A percentile compares a stretch with the other conserved stretches of the same genome.
These are phyloP conservation scores for Sebastes matsubarae DNA, from an alignment of 2,797 vertebrate species.

Conservation along the genomic window DNA sequence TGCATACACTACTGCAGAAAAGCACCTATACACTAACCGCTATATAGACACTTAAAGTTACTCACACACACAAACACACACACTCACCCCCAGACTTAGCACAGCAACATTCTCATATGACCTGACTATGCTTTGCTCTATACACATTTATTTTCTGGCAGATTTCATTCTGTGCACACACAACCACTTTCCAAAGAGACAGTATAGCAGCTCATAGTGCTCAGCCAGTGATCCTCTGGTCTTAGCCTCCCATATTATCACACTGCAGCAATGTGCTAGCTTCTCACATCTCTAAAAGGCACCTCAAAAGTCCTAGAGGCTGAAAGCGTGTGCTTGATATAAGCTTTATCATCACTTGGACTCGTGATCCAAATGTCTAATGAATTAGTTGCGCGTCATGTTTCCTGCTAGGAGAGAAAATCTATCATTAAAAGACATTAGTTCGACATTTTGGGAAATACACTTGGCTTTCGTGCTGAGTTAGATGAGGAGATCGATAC, in stretches of 20 bases:
- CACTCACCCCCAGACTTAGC: neutral
- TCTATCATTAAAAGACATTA: neutral
- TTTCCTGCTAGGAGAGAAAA: slow-evolving; percentile 4
- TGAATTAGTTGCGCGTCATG: slow-evolving; percentile 11
- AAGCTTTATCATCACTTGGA: neutral
- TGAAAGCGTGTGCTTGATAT: neutral
- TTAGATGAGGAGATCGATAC: slow-evolving; percentile 20
- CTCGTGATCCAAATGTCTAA: neutral
- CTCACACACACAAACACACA: neutral
- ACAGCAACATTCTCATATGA: neutral
- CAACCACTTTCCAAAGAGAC: slow-evolving; percentile 29
- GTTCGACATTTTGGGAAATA: slow-evolving; percentile 10
- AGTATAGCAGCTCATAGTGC: slow-evolving; percentile 22
- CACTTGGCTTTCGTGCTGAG: neutral
- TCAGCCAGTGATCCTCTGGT: slow-evolving; percentile 35
- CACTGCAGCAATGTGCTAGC: neutral
- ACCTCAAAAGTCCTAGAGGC: neutral
- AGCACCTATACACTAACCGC: slow-evolving; percentile 30
- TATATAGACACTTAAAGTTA: slow-evolving; percentile 13
- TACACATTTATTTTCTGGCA: slow-evolving; percentile 23
- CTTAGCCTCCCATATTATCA: slow-evolving; percentile 30
- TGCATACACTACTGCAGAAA: slow-evolving; percentile 39
- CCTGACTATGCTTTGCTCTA: neutral
- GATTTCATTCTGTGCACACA: slow-evolving; percentile 47
- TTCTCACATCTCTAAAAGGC: slow-evolving; percentile 7